Conservation (phyloP, 2,888 invertebrate genomes). For the Phengaris alcon region DNA sequence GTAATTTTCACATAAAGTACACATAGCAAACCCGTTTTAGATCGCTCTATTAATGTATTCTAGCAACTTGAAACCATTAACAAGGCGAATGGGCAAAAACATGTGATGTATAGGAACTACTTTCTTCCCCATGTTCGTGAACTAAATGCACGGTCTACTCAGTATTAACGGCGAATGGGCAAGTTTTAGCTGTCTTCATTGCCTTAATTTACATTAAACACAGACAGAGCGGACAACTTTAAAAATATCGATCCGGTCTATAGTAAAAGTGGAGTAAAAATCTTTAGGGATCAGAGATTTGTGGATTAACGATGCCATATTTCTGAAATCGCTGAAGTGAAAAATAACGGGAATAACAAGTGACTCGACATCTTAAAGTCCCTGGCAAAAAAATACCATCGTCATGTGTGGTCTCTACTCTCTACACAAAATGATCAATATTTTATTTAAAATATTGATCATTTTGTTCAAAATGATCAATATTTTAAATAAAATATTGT, state of each 20-base stretch:
- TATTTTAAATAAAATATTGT: too few relatives aligned
- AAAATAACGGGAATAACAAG: background rate
- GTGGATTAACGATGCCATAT: background rate
- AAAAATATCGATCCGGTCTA: constrained; percentile 2
- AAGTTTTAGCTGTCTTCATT: constrained; percentile 8
- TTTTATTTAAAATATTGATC: too few relatives aligned
- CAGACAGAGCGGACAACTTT: constrained; percentile 10
- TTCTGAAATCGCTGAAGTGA: background rate
- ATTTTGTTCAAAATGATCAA: too few relatives aligned
- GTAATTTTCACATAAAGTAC: background rate
- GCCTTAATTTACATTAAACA: constrained; percentile 2
- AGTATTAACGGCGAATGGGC: background rate
- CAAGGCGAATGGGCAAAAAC: constrained; percentile 3
- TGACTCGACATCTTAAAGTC: constrained; percentile 5
- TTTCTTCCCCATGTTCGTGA: constrained; percentile 13
- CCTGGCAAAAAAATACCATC: background rate
- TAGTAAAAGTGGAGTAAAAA: constrained; percentile 4
- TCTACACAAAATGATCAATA: background rate
- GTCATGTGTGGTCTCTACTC: background rate
- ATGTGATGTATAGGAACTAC: constrained; percentile 7
- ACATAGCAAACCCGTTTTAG: constrained; percentile 9
- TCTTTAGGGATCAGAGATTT: background rate
- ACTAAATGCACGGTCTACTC: background rate
- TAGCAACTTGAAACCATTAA: constrained; percentile 13
- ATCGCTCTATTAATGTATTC: constrained; percentile 14